Base-by-base conservation (phyloP, 2,888 invertebrate species). In the Clitarchus hookeri region DNA sequence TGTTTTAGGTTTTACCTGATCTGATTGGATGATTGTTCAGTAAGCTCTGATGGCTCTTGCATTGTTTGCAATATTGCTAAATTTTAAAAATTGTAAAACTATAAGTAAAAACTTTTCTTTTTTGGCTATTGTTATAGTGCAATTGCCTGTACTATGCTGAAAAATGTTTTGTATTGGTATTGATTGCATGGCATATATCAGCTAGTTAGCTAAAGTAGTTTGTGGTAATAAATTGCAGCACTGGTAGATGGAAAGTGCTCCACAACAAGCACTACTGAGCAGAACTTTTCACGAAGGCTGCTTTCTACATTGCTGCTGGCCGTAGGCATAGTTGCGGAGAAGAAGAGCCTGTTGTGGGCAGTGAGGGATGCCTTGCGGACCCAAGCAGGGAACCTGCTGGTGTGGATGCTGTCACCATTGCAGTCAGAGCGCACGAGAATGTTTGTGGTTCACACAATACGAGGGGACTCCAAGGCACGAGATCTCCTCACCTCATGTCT, bases 261-360 rank as follows among this genome's bases (percentile, higher is more conserved):
- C 90, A 90, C 90, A 0, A 87, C 88, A 0, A 90, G 89, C 85
- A 91, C 92, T 88, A 88, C 91, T 25, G 92, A 92, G 86, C 90
- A 94, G 36, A 87, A 85, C 54, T 89, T 89, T 83, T 91, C 93
- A 8, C 92, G 92, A 86, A 90, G 93, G 27, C 90, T 94, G 88
- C 93, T 94, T 86, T 90, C 92, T 65, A 92, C 92, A 80, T 90
- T 94, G 12, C 89, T 94, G 54, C 91, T 92, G 44, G 93, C 93
- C 89, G 83, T 92, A 87, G 90, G 90, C 26, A 88, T 89, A 23
- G 90, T 91, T 0, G 65, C 90, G 0, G 91, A 91, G 84, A 90
- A 90, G 48, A 91, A 90, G 84, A 90, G 89, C 84, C 90, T 90
- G 27, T 44, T 87, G 79, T 92, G 91, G 92, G 90, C 91, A 0